Evolutionary conservation across 2,888 invertebrate species (phyloP), one percentile per base, ranked within the genome.

Genomic region (Thalpophila matura): DNA sequence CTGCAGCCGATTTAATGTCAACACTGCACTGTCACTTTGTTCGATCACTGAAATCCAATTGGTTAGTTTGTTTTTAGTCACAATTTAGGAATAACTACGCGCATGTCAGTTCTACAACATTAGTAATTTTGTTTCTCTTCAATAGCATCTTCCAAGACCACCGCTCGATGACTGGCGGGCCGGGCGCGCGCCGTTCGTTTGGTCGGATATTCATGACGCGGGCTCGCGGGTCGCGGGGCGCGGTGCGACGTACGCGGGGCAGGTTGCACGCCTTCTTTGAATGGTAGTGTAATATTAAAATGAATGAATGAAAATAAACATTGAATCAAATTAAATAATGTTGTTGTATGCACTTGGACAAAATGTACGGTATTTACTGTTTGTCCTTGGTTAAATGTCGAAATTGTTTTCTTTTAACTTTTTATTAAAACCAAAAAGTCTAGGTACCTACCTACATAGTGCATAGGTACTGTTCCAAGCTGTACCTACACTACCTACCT

Each of bases 91-190:
- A 87, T 80, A 90, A 89, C 81, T 86, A 82, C 91, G 90, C 92
- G 91, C 92, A 94, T 94, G 91, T 89, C 90, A 89, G 74, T 87
- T 86, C 67, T 84, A 85, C 82, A 88, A 84, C 79, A 71, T 79
- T 75, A 80, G 73, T 79, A 66, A 64, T 81, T 82, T 63, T 61
- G 50, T 51, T 71, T 72, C 68, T 53, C 55, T 67, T 54, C 60
- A 65, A 79, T 74, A 86, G 70, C 83, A 79, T 79, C 83, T 82
- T 50, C 76, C 81, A 77, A 81, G 87, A 87, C 85, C 77, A 88
- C 87, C 94, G 94, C 92, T 94, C 94, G 94, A 94, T 94, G 92
- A 93, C 93, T 94, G 91, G 88, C 86, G 85, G 66, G 58, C 75
- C 80, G 84, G 67, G 81, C 82, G 85, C 83, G 86, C 85, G 85